Percentiles rank a stretch among this genome's conserved stretches.
These are phyloP conservation scores for Danio rerio DNA, from an alignment of 2,113 vertebrate genomes.

Conservation along the genomic window DNA sequence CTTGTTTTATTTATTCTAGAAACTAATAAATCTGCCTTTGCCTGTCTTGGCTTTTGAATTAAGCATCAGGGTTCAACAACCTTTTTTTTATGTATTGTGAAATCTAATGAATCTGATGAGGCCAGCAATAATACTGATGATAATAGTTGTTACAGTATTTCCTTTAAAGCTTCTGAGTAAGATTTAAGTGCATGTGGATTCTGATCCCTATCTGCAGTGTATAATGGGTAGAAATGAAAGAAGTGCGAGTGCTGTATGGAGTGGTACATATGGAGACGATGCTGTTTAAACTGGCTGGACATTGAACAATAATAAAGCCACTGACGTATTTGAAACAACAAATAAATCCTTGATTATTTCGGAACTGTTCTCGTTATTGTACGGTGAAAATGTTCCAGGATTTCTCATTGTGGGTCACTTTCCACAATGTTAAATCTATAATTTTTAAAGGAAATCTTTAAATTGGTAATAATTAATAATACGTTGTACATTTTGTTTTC, in stretches of 20 bases:
- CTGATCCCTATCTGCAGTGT: not conserved
- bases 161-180: not conserved
- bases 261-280: not conserved
- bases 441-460: not conserved
- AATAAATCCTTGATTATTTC: not conserved
- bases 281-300: constrained; percentile 11
- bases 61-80: constrained; percentile 25
- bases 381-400: not conserved
- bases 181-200: not conserved
- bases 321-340: not conserved
- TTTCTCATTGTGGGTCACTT: not conserved
- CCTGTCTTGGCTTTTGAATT: constrained; percentile 41
- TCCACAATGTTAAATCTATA: not conserved
- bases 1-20: constrained; percentile 61
- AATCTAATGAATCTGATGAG: constrained; percentile 5
- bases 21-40: constrained; percentile 55
- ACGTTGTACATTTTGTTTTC: not conserved
- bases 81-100: constrained; percentile 19
- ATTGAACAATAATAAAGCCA: not conserved
- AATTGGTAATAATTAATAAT: not conserved
- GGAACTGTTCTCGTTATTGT: not conserved
- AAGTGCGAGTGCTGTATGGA: not conserved
- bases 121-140: constrained; percentile 20
- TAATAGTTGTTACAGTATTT: constrained; percentile 2
- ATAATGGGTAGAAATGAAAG: not conserved